Conservation (phyloP, 2,797 vertebrate species). For the Onychomys arenicola region DNA sequence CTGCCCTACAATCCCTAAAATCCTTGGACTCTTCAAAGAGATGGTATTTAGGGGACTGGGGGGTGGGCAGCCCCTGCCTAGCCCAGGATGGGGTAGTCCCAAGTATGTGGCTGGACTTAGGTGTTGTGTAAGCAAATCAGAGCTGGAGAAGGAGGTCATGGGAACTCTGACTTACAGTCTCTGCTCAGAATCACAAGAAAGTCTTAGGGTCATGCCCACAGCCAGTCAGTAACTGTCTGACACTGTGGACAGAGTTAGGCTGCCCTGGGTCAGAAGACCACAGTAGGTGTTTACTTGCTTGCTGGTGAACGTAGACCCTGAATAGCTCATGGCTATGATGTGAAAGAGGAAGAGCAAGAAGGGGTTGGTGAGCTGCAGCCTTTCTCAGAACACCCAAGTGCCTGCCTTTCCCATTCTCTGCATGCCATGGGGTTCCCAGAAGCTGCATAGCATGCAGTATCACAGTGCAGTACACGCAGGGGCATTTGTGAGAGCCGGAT, state of each 20-base stretch:
- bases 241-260: background rate
- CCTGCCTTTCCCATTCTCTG: background rate
- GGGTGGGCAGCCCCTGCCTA: background rate
- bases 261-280: background rate
- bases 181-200: background rate
- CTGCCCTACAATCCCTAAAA: background rate
- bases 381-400: background rate
- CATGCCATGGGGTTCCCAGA: background rate
- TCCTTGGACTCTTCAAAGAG: background rate
- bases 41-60: background rate
- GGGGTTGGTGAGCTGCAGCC: background rate
- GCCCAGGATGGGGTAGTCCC: too few relatives aligned
- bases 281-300: background rate
- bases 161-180: background rate
- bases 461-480: background rate
- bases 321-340: background rate
- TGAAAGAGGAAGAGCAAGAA: background rate
- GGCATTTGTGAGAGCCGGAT: background rate
- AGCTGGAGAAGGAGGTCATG: background rate
- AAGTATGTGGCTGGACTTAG: background rate
- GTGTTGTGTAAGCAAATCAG: background rate
- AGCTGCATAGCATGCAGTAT: background rate
- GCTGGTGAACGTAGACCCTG: background rate
- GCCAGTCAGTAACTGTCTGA: background rate
- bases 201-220: background rate